Evolutionary conservation across 2,888 invertebrate species (phyloP).

Genomic region (Cheilosia variabilis): DNA sequence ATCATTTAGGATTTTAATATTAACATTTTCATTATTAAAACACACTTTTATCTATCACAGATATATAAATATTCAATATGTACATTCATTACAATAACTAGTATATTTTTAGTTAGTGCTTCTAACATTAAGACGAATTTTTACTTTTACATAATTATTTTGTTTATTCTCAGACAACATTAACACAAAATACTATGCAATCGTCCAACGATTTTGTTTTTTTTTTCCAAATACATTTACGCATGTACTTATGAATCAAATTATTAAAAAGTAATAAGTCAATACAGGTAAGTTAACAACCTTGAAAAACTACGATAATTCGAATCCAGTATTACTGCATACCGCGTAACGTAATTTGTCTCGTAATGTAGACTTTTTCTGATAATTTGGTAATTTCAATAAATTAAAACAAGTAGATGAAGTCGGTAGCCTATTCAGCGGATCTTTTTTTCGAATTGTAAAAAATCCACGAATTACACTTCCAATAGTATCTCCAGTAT

Average conservation of each 20-base stretch:
- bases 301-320: slow-evolving; percentile 90
- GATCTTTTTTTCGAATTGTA: slow-evolving; percentile 97
- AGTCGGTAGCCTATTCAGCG: slow-evolving; percentile 97
- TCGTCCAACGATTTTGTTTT: not conserved
- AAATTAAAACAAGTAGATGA: slow-evolving; percentile 99
- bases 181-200: not conserved
- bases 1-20: slow-evolving; percentile 1
- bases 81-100: slow-evolving; percentile 6
- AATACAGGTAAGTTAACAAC: not conserved
- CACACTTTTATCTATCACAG: slow-evolving; percentile 18
- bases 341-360: slow-evolving; percentile 99
- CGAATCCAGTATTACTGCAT: slow-evolving; percentile 98
- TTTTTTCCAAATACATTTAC: no score
- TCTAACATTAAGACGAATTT: not conserved
- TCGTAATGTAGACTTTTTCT: slow-evolving; percentile 95
- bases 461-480: slow-evolving; percentile 99
- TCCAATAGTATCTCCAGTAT: slow-evolving; percentile 90
- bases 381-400: slow-evolving; percentile 98
- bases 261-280: no score
- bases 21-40: not conserved
- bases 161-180: not conserved
- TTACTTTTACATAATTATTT: not conserved
- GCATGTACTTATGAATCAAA: no score
- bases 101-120: not conserved
- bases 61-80: slow-evolving; percentile 12